Conservation (phyloP, 2,888 invertebrate species). For the Macrostomum cliftonense region DNA sequence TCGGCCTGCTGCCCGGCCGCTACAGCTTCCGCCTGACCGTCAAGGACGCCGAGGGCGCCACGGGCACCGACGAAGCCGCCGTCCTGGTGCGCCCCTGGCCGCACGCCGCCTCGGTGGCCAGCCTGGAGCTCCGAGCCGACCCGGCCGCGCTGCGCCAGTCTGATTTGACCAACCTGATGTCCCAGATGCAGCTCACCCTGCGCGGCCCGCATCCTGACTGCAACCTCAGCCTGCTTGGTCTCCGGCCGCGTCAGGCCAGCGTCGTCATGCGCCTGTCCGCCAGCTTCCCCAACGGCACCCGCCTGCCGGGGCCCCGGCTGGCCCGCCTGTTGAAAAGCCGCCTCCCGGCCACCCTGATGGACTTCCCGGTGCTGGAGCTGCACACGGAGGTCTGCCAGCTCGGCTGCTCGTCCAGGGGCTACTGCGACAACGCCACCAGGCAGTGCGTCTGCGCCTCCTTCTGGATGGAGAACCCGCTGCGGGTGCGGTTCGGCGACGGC, state of each 20-base stretch:
- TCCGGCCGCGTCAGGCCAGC: too few relatives aligned
- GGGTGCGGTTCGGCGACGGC: constrained; percentile 1
- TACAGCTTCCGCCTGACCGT: constrained; percentile 76
- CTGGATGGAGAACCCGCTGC: constrained; percentile 66
- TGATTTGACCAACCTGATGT: background rate
- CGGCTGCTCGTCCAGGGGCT: constrained; percentile 70
- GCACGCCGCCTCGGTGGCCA: background rate
- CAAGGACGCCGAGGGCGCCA: constrained; percentile 67
- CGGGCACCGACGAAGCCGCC: constrained; percentile 60
- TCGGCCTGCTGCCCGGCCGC: constrained; percentile 64
- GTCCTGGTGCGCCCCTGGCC: constrained; percentile 55
- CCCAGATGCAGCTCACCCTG: background rate
- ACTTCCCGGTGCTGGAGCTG: too few relatives aligned
- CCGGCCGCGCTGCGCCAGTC: background rate
- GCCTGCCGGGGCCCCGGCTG: too few relatives aligned
- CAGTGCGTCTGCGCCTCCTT: constrained; percentile 76
- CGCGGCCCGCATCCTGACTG: background rate
- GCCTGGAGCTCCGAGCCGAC: background rate
- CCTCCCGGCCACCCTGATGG: too few relatives aligned
- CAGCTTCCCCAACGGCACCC: too few relatives aligned
- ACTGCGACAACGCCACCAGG: constrained; percentile 62
- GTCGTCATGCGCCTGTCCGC: too few relatives aligned
- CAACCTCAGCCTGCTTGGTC: too few relatives aligned
- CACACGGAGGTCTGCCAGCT: constrained; percentile 56
- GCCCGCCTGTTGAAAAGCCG: too few relatives aligned